Conservation (phyloP, 2,113 vertebrate genomes). For the Eulemur rufifrons region DNA sequence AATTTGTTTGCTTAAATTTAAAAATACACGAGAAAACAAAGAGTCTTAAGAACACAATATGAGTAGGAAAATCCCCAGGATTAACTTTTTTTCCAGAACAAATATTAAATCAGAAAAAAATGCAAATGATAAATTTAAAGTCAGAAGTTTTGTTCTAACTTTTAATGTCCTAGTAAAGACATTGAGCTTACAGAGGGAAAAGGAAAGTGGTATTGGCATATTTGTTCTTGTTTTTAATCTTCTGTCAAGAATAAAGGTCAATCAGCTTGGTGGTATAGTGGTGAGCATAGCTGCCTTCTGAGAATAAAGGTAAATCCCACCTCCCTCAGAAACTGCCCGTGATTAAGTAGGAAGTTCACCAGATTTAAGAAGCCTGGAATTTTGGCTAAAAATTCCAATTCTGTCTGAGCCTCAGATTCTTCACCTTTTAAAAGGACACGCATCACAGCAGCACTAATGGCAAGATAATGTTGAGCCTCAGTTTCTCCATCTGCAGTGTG, state of each 20-base stretch:
- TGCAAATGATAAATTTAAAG: neutral
- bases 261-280: slow-evolving; percentile 83
- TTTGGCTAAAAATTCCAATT: neutral
- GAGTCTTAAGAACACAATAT: slow-evolving; percentile 6
- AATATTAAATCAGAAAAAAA: slow-evolving; percentile 36
- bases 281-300: slow-evolving; percentile 88
- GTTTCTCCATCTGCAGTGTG: neutral
- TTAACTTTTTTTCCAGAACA: slow-evolving; percentile 25
- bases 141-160: slow-evolving; percentile 9
- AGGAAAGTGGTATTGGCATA: neutral
- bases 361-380: neutral
- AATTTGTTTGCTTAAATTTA: slow-evolving; percentile 39
- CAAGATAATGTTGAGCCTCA: neutral
- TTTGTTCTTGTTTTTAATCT: neutral
- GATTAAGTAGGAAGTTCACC: neutral
- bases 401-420: neutral
- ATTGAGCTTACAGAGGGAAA: neutral
- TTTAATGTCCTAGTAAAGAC: slow-evolving; percentile 8
- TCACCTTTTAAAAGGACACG: neutral
- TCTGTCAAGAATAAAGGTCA: neutral
- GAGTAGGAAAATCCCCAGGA: neutral
- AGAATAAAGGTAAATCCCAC: neutral
- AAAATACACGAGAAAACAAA: neutral
- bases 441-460: neutral
- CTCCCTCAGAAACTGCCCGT: neutral